Percentiles rank a stretch among this genome's conserved stretches.
Conservation (phyloP, 2,888 invertebrate species). For the Zygogramma bicolorata region DNA sequence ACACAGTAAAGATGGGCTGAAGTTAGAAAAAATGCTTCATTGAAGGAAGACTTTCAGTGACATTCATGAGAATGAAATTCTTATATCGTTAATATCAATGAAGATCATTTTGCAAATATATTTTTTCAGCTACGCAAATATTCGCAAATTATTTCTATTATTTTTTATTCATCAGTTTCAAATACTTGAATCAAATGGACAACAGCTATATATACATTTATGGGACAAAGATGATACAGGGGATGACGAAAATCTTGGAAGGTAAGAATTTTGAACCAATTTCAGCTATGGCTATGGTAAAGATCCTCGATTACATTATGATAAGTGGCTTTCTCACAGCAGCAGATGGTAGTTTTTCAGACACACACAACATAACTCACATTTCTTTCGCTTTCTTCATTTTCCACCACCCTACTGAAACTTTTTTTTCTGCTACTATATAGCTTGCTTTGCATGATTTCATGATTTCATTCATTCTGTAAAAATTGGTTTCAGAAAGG, state of each 20-base stretch:
- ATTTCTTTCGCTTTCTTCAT: neutral
- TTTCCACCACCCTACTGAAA: slow-evolving; percentile 15
- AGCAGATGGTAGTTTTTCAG: slow-evolving; percentile 27
- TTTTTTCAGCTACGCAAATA: neutral
- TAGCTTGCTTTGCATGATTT: slow-evolving; percentile 23
- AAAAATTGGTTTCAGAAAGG: neutral
- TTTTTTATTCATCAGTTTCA: slow-evolving; percentile 58
- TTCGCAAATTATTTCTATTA: slow-evolving; percentile 18
- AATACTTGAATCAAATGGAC: slow-evolving; percentile 77
- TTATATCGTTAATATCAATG: no score
- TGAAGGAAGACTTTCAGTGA: neutral
- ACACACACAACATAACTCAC: slow-evolving; percentile 21
- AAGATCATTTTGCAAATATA: neutral
- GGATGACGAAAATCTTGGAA: slow-evolving; percentile 89
- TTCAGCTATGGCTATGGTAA: neutral
- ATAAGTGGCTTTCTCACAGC: neutral
- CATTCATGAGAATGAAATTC: no score
- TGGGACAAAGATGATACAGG: slow-evolving; percentile 90
- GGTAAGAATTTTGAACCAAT: slow-evolving; percentile 70
- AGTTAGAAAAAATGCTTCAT: neutral
- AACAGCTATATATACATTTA: slow-evolving; percentile 80
- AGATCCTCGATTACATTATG: neutral
- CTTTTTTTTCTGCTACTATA: slow-evolving; percentile 29
- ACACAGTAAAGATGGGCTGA: neutral
- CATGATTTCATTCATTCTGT: slow-evolving; percentile 16